Evolutionary conservation across 2,888 invertebrate species (phyloP).

Genomic region (Polymixis flavicincta): DNA sequence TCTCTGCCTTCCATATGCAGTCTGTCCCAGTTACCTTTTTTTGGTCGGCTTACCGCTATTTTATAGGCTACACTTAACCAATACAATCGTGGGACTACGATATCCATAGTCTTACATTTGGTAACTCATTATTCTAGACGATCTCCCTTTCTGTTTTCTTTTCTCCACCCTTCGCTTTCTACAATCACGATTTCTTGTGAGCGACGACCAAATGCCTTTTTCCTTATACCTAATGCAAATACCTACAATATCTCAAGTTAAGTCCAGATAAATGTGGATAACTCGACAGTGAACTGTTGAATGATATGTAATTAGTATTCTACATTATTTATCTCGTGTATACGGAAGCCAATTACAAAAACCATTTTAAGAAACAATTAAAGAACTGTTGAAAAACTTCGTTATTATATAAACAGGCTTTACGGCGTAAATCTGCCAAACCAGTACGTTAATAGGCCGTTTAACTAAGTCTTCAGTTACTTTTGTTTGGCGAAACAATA

Average conservation of each 20-base stretch:
- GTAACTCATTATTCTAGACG: not conserved
- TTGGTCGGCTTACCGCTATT: not conserved
- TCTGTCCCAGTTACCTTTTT: not conserved
- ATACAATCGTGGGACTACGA: not conserved
- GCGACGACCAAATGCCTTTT: not conserved
- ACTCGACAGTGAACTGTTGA: conserved; percentile 2
- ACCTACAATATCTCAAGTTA: not conserved
- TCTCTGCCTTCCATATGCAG: not conserved
- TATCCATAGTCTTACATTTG: not conserved
- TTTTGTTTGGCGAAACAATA: conserved; percentile 52
- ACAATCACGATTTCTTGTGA: not conserved
- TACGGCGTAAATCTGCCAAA: conserved; percentile 36
- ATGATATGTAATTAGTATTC: conserved; percentile 26
- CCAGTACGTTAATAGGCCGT: conserved; percentile 54
- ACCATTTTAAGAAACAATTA: conserved; percentile 27
- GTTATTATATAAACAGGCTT: conserved; percentile 31
- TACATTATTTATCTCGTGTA: conserved; percentile 11
- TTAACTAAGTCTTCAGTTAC: conserved; percentile 50
- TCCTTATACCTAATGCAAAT: not conserved
- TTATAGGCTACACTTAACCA: not conserved
- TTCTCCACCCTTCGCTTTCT: not conserved
- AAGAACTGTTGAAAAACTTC: conserved; percentile 23
- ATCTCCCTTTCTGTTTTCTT: not conserved
- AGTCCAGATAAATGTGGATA: conserved; percentile 11
- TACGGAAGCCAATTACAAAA: conserved; percentile 39